A percentile compares a stretch with the other conserved stretches of the same genome.
phyloP scores from a whole-genome alignment of 2,113 vertebrate species.

The Shinisaurus crocodilurus region DNA sequence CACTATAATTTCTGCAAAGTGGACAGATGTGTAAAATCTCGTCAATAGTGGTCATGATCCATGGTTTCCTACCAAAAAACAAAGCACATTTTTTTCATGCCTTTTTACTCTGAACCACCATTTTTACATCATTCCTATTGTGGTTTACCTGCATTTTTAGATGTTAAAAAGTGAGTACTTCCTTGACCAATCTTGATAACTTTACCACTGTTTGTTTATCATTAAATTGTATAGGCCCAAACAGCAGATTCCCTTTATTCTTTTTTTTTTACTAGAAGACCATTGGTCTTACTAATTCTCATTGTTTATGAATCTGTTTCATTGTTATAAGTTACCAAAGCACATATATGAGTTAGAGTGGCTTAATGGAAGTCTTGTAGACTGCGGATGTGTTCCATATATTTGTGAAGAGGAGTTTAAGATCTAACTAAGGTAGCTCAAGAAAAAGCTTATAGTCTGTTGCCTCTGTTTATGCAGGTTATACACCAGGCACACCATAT shows the following conservation, averaged over 20 bases:
- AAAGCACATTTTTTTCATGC: no score
- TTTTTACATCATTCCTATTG: not conserved
- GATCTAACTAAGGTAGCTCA: not conserved
- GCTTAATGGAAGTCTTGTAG: not conserved
- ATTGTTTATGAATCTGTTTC: not conserved
- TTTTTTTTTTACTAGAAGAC: not conserved
- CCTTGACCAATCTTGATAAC: not conserved
- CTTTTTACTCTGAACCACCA: not conserved
- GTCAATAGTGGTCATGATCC: no score
- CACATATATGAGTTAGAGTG: not conserved
- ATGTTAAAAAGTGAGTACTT: not conserved
- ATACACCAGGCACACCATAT: conserved; percentile 93
- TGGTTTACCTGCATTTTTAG: not conserved
- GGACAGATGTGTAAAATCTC: not conserved
- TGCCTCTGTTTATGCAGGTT: conserved; percentile 77
- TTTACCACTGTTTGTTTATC: not conserved
- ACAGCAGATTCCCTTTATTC: not conserved
- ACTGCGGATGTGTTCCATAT: not conserved
- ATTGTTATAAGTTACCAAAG: not conserved
- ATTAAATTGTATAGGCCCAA: not conserved
- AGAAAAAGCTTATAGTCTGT: not conserved
- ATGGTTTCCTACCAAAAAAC: not conserved
- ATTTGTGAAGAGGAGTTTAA: not conserved
- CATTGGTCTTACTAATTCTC: not conserved
- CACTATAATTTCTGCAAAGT: not conserved